Evolutionary conservation across 2,113 vertebrate species (phyloP), one percentile per base, ranked within the genome.

Genomic region (Thunnus thynnus): DNA sequence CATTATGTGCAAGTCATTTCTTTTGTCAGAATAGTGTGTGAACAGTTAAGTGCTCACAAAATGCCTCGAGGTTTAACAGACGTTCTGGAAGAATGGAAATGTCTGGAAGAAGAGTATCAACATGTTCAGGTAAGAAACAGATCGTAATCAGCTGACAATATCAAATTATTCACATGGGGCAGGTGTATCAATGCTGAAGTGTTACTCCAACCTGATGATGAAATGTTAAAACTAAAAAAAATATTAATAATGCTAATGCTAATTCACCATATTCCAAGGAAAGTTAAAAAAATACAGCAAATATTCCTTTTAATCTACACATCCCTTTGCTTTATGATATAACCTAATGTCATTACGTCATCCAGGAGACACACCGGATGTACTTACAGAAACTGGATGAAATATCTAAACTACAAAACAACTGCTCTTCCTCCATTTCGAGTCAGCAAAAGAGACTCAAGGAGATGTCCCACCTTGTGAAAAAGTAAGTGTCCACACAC

Each of bases 321-420:
- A 18, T 58, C 32, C 3, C 3, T 20, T 56, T 62, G 5, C 4
- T 63, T 65, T 5, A 47, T 64, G 5, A 47, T 62, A 1, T 17
- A 54, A 64, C 14, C 6, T 5, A 4, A 18, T 54, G 8, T 62
- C 76, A 3, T 61, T 85, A 8, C 13, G 52, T 58, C 56, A 13
- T 12, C 52, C 84, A 99, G 98, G 98, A 99, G 65, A 96, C 94
- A 54, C 97, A 99, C 84, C 95, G 85, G 75, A 91, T 93, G 46
- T 99, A 99, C 92, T 93, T 96, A 83, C 95, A 97, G 88, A 97
- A 99, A 81, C 90, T 99, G 0, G 96, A 98, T 82, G 97, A 99
- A 88, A 88, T 99, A 14, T 97, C 95, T 81, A 96, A 96, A 88
- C 95, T 99, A 3, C 98, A 99, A 87, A 95, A 90, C 0, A 94